Evolutionary conservation across 2,888 invertebrate genomes (phyloP).

Genomic region (Hermaeophaga mercurialis): DNA sequence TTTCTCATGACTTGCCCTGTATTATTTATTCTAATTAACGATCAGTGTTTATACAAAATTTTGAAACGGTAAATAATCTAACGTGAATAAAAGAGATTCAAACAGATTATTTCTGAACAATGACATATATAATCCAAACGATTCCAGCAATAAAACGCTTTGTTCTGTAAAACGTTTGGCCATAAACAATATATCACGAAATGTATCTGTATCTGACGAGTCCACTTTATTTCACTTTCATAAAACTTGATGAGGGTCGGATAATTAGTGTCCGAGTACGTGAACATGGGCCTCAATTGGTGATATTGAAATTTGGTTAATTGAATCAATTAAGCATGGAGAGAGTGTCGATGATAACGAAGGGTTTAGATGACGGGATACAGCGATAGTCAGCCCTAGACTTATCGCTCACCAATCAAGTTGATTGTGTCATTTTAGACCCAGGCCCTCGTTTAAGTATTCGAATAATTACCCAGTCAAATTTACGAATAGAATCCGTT

Average conservation of each 20-base stretch:
- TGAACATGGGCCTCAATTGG: conserved; percentile 23
- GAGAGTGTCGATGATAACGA: conserved; percentile 28
- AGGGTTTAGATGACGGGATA: conserved; percentile 16
- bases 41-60: too few species aligned
- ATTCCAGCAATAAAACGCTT: conserved; percentile 13
- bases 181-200: conserved; percentile 12
- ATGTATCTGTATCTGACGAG: conserved; percentile 19
- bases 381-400: conserved; percentile 17
- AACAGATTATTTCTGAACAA: too few species aligned
- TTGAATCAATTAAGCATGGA: conserved; percentile 32
- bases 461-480: conserved; percentile 14
- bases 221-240: conserved; percentile 17
- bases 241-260: conserved; percentile 19
- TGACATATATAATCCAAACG: too few species aligned
- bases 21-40: too few species aligned
- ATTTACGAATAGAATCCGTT: conserved; percentile 11
- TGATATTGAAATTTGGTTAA: conserved; percentile 33
- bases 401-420: conserved; percentile 21
- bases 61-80: too few species aligned
- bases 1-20: too few species aligned
- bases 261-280: conserved; percentile 20
- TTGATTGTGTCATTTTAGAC: conserved; percentile 23
- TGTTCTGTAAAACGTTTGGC: conserved; percentile 16
- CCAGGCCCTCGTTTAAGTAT: conserved; percentile 12
- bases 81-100: too few species aligned